phyloP scores from a whole-genome alignment of 2,888 invertebrate species.

The Campoplex capitator region DNA sequence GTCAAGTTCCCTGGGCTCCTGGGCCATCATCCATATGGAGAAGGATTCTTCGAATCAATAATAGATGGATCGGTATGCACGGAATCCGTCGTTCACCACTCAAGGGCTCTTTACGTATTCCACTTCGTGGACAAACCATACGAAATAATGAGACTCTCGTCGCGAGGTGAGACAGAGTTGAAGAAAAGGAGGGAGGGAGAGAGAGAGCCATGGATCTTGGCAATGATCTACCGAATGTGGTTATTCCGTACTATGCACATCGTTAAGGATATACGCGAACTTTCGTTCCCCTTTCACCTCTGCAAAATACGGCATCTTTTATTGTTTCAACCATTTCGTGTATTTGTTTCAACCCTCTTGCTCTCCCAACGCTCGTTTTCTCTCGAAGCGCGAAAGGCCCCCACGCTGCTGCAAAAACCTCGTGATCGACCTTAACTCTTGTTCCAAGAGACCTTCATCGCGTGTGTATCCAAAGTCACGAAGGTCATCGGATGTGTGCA shows the following conservation, averaged over 20 bases:
- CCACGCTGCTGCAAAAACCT: background rate
- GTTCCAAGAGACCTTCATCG: conserved; percentile 43
- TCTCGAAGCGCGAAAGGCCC: background rate
- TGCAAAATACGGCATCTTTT: background rate
- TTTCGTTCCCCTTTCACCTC: conserved; percentile 62
- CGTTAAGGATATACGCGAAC: conserved; percentile 54
- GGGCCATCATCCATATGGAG: conserved; percentile 13
- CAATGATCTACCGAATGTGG: conserved; percentile 48
- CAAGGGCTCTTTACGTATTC: conserved; percentile 52
- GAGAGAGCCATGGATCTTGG: conserved; percentile 42
- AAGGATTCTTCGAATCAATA: conserved; percentile 51
- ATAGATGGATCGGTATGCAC: conserved; percentile 37
- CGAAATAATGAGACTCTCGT: conserved; percentile 64
- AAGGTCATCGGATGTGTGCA: conserved; percentile 48
- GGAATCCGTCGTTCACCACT: conserved; percentile 24
- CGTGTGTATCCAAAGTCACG: conserved; percentile 47
- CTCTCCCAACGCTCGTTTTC: conserved; percentile 6
- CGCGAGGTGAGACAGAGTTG: conserved; percentile 31
- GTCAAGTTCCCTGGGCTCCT: background rate
- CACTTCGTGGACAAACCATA: conserved; percentile 67
- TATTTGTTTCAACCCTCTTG: conserved; percentile 1
- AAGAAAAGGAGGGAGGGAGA: conserved; percentile 47
- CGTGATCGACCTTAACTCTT: conserved; percentile 50
- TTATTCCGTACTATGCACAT: conserved; percentile 31
- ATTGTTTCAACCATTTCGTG: conserved; percentile 30